Conservation (phyloP, 2,113 vertebrate species). For the Megaceryle maxima region DNA sequence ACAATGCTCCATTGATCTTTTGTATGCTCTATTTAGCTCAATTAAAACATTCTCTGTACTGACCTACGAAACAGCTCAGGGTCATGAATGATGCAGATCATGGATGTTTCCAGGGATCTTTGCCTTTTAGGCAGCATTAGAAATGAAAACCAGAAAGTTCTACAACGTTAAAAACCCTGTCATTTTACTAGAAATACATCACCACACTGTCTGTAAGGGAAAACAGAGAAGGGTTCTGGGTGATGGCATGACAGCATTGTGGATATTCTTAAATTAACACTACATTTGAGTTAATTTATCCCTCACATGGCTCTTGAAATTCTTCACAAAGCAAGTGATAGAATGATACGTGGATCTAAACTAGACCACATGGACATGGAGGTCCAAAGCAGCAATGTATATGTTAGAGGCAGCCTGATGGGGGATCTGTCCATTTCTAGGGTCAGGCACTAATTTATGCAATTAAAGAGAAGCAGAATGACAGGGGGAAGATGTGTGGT, state of each 20-base stretch:
- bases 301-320: not conserved
- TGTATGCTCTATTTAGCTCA: slow-evolving; percentile 75
- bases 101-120: slow-evolving; percentile 29
- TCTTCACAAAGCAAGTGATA: not conserved
- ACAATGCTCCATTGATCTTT: slow-evolving; percentile 69
- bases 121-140: slow-evolving; percentile 16
- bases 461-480: not conserved
- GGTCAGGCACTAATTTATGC: not conserved
- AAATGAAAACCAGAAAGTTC: slow-evolving; percentile 34
- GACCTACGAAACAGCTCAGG: slow-evolving; percentile 54
- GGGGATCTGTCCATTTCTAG: not conserved
- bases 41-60: slow-evolving; percentile 65
- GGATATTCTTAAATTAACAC: not conserved
- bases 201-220: not conserved
- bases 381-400: not conserved
- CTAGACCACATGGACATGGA: not conserved
- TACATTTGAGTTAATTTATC: not conserved
- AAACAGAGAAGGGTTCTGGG: not conserved
- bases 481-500: not conserved
- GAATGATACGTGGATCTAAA: not conserved
- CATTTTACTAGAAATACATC: not conserved
- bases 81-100: slow-evolving; percentile 70
- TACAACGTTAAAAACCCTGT: not conserved
- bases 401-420: not conserved
- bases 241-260: not conserved